Percentiles rank a stretch among this genome's conserved stretches.
These are phyloP conservation scores for Cydia fagiglandana DNA, from an alignment of 1,140 invertebrate species.

Conservation along the genomic window DNA sequence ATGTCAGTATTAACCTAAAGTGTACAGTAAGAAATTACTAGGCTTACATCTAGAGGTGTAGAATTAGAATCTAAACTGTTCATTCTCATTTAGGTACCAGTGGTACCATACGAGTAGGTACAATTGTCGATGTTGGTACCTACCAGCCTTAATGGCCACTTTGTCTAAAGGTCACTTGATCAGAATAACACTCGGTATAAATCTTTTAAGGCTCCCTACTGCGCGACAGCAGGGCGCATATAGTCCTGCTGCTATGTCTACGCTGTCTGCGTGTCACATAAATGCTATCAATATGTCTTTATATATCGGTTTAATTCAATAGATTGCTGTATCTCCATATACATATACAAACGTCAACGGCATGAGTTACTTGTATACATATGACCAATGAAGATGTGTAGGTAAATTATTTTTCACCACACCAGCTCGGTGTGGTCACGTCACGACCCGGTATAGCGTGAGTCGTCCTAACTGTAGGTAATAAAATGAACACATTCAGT, in stretches of 20 bases:
- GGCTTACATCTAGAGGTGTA: too few species aligned
- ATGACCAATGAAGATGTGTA: background rate
- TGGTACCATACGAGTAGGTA: too few species aligned
- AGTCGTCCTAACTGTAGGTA: too few species aligned
- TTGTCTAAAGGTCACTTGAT: constrained; percentile 16
- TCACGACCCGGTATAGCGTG: too few species aligned
- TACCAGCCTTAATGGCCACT: background rate
- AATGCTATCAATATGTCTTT: constrained; percentile 15
- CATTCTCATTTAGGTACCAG: too few species aligned
- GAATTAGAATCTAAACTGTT: too few species aligned
- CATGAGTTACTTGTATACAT: background rate
- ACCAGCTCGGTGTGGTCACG: too few species aligned
- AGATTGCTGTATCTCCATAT: background rate
- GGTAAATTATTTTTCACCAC: too few species aligned
- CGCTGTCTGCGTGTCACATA: constrained; percentile 19
- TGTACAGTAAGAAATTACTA: too few species aligned
- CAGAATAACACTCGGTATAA: constrained; percentile 6
- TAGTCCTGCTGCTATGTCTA: constrained; percentile 5
- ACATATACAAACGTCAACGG: background rate
- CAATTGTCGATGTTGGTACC: too few species aligned
- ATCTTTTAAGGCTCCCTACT: constrained; percentile 2
- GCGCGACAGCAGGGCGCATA: constrained; percentile 2
- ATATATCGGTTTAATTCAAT: background rate
- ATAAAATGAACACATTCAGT: too few species aligned
- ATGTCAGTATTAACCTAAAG: too few species aligned